Percentiles rank a stretch among this genome's conserved stretches.
These are phyloP conservation scores for Drosophila nigricruria DNA, from an alignment of 2,888 invertebrate species.

Conservation along the genomic window DNA sequence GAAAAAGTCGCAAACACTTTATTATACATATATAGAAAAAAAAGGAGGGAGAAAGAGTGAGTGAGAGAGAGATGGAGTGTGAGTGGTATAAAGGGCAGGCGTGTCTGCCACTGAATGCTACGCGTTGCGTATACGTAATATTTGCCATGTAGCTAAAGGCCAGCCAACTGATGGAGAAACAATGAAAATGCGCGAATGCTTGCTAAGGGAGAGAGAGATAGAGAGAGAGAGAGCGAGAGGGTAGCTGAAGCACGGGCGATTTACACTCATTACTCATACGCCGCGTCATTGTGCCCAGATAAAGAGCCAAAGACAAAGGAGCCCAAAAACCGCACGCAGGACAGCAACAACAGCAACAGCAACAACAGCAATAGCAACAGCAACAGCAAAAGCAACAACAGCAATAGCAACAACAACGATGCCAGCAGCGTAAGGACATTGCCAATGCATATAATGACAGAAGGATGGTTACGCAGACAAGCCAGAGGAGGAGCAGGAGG, in stretches of 20 bases:
- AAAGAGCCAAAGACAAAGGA: conserved; percentile 69
- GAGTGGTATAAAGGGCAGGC: conserved; percentile 14
- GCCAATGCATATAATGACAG: conserved; percentile 63
- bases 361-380: conserved; percentile 25
- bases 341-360: conserved; percentile 22
- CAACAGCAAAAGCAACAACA: conserved; percentile 19
- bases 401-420: conserved; percentile 14
- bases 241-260: conserved; percentile 20
- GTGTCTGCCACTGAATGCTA: conserved; percentile 70
- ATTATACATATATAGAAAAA: conserved; percentile 58
- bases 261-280: conserved; percentile 77
- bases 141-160: conserved; percentile 70
- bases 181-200: conserved; percentile 18
- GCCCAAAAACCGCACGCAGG: conserved; percentile 39
- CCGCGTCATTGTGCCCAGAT: conserved; percentile 76
- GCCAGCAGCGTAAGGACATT: conserved; percentile 31
- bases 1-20: conserved; percentile 82
- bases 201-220: background rate
- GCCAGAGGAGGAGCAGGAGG: background rate
- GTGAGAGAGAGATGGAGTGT: background rate
- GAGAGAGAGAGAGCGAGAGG: background rate
- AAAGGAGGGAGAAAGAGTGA: background rate
- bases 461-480: background rate
- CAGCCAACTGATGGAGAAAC: conserved; percentile 33
- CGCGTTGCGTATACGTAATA: conserved; percentile 80